Percentiles rank a stretch among this genome's conserved stretches.
Conservation (phyloP, 2,888 invertebrate species). For the Drosophila yooni region DNA sequence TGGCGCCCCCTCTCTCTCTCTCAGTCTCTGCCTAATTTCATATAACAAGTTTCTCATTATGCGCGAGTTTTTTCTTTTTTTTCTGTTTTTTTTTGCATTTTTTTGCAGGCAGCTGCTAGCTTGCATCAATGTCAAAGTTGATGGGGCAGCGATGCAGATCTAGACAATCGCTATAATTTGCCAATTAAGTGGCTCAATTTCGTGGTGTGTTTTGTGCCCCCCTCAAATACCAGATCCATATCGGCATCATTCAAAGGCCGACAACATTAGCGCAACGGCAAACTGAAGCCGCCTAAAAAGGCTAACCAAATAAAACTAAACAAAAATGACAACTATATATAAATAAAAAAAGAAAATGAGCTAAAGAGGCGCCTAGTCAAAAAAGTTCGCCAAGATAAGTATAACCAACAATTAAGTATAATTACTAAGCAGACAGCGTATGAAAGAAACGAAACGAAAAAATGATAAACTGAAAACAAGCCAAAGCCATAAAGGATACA, state of each 20-base stretch:
- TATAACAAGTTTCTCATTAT: constrained; percentile 79
- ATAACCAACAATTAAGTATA: constrained; percentile 65
- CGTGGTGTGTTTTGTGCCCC: constrained; percentile 1
- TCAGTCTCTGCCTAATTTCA: constrained; percentile 63
- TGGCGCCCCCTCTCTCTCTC: not conserved
- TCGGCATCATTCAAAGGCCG: constrained; percentile 56
- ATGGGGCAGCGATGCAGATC: constrained; percentile 65
- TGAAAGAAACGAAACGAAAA: constrained; percentile 15
- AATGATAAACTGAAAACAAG: constrained; percentile 49
- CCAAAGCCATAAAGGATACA: constrained; percentile 71
- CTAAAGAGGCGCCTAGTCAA: constrained; percentile 35
- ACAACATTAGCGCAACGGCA: constrained; percentile 60
- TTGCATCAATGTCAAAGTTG: constrained; percentile 76
- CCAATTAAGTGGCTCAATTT: constrained; percentile 69
- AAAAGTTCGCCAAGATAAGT: constrained; percentile 22
- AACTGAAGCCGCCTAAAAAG: constrained; percentile 14
- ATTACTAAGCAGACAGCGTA: constrained; percentile 54
- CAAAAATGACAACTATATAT: constrained; percentile 3
- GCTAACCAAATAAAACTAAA: constrained; percentile 9
- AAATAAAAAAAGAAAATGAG: constrained; percentile 12
- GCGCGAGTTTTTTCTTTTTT: constrained; percentile 24
- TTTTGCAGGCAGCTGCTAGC: constrained; percentile 61
- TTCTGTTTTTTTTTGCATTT: constrained; percentile 1
- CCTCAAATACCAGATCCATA: constrained; percentile 45
- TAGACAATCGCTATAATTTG: constrained; percentile 78